Evolutionary conservation across 2,888 invertebrate genomes (phyloP), one percentile per base, ranked within the genome.

Genomic region (Idaea dimidiata): DNA sequence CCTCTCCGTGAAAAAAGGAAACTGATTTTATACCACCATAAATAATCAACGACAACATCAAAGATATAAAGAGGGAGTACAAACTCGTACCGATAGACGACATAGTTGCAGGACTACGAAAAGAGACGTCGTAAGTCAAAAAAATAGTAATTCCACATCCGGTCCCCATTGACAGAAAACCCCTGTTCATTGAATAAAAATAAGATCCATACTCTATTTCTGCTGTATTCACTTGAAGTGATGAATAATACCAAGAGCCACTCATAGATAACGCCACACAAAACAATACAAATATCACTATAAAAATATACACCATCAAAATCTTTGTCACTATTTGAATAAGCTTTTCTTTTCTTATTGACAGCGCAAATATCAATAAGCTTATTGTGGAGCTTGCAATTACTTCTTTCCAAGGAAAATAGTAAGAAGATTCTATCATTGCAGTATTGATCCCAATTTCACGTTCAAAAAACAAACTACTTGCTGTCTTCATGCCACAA

Each of bases 71-170:
- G 56, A 81, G 61, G 10, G 87, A 78, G 71, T 83, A 80, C 61
- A 87, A 72, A 31, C 86, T 69, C 4, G 77, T 71, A n/a, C 81
- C 78, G 62, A 90, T 80, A 17, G 89, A 76, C 33, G 87, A 87
- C 86, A 89, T 91, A 17, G 84, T 87, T 1, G 89, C 87, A 32
- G 89, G 88, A 71, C 91, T 90, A 14, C 91, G 86, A 67, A 91
- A 91, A 1, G 85, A 72, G 10, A 80, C 81, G 59, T 88, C 85
- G 1, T 77, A 77, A 8, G 88, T 81, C 62, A 91, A 71, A 75
- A 79, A 86, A 14, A 80, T 66, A 58, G 88, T 76, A 18, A 91
- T 80, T 14, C 89, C 90, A 64, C 74, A 81, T 1, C 91, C 91
- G 31, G 84, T 75, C 8, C 89, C 88, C 16, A 86, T 67, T 14